Percentiles rank a stretch among this genome's conserved stretches.
Conservation (phyloP, 2,797 vertebrate genomes). For the Lindbergichthys nudifrons region DNA sequence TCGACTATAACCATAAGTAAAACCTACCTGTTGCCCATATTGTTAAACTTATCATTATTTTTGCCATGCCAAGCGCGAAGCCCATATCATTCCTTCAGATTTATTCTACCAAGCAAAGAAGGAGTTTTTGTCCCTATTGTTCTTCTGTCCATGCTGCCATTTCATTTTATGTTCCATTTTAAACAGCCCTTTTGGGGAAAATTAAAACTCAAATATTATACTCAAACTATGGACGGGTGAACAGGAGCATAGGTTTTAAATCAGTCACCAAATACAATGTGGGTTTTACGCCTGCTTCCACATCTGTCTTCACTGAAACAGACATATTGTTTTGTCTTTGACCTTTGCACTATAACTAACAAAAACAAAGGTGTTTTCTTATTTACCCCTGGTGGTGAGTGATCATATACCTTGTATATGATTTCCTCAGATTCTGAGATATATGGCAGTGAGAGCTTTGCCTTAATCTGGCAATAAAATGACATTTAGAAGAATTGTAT, state of each 20-base stretch:
- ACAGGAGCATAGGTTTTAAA: not conserved
- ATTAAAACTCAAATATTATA: not conserved
- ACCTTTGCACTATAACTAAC: not conserved
- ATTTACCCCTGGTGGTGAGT: not conserved
- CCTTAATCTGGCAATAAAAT: not conserved
- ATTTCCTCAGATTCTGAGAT: not conserved
- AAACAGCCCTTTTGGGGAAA: not conserved
- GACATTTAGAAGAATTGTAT: not conserved
- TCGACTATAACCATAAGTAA: too few relatives aligned
- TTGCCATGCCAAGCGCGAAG: too few relatives aligned
- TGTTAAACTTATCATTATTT: too few relatives aligned
- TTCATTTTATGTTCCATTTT: not conserved
- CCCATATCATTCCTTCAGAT: not conserved
- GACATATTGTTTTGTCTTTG: conserved; percentile 4
- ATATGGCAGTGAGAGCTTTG: not conserved
- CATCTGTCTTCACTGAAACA: not conserved
- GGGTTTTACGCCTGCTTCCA: not conserved
- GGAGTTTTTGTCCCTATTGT: not conserved
- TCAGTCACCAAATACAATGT: not conserved
- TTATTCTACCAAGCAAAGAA: not conserved
- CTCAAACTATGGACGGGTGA: not conserved
- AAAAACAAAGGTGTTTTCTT: not conserved
- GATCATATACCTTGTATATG: not conserved
- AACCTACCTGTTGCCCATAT: too few relatives aligned
- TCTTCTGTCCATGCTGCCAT: not conserved